Evolutionary conservation across 2,888 invertebrate genomes (phyloP).

Genomic region (Balanococcus diminutus): DNA sequence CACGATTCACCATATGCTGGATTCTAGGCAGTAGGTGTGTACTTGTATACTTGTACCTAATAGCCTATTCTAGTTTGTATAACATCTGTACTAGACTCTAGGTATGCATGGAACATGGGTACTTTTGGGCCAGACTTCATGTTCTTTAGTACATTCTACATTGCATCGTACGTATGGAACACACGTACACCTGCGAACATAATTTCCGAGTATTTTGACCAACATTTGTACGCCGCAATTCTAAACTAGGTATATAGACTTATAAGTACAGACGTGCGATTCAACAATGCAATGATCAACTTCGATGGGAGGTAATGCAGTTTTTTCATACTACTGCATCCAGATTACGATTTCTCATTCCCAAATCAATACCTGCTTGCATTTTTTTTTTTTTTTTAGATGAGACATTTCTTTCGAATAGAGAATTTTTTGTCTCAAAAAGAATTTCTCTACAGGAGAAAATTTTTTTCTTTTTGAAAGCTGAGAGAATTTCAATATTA

Average conservation of each 20-base stretch:
- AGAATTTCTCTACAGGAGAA: no score
- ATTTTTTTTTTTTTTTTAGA: no score
- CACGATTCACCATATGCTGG: constrained; percentile 18
- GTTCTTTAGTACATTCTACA: background rate
- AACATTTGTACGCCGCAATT: background rate
- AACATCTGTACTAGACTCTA: constrained; percentile 31
- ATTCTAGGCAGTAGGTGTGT: background rate
- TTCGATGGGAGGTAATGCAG: background rate
- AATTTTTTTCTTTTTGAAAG: no score
- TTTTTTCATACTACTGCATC: background rate
- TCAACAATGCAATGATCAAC: background rate
- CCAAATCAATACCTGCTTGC: no score
- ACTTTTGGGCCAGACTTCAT: background rate
- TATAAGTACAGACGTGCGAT: background rate
- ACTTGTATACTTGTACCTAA: background rate
- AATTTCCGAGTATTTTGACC: background rate
- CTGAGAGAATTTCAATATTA: no score
- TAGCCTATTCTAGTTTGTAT: background rate
- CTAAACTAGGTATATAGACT: background rate
- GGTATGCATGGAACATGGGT: no score
- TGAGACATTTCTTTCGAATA: no score
- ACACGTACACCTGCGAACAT: background rate
- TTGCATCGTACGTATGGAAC: background rate
- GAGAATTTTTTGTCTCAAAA: no score
- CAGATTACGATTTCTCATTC: no score